phyloP scores from a whole-genome alignment of 2,888 invertebrate genomes.

The Gastracanthus pulcherrimus region DNA sequence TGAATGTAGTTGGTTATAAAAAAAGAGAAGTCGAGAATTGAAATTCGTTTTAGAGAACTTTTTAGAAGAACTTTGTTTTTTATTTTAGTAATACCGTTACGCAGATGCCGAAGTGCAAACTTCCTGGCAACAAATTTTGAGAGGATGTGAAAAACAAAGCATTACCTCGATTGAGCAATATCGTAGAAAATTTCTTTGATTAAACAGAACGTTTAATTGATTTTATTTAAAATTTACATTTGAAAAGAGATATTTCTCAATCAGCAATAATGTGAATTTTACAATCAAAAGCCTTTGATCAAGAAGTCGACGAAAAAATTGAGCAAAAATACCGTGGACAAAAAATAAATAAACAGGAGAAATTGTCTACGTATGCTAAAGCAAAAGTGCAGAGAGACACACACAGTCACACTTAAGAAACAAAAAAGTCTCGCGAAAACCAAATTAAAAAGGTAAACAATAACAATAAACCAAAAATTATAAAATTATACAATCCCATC shows the following conservation, averaged over 20 bases:
- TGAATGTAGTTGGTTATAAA: background rate
- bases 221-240: too few relatives aligned
- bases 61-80: constrained; percentile 38
- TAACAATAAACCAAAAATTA: constrained; percentile 27
- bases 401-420: constrained; percentile 59
- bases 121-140: constrained; percentile 29
- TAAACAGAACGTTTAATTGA: too few relatives aligned
- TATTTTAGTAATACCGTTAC: constrained; percentile 2
- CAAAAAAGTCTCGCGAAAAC: constrained; percentile 54
- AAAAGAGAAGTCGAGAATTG: constrained; percentile 52
- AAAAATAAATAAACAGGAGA: constrained; percentile 51
- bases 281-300: too few relatives aligned
- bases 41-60: constrained; percentile 43
- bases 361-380: constrained; percentile 53
- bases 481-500: constrained; percentile 30
- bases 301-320: background rate
- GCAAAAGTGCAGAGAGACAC: constrained; percentile 60
- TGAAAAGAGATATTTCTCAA: too few relatives aligned
- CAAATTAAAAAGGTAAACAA: constrained; percentile 37
- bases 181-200: constrained; percentile 21
- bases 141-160: constrained; percentile 35
- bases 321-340: constrained; percentile 22
- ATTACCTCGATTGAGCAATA: constrained; percentile 47
- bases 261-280: too few relatives aligned
- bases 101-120: constrained; percentile 10